A percentile compares a stretch with the other conserved stretches of the same genome.
Evolutionary conservation across 1,140 invertebrate genomes (phyloP).

Genomic region (Pogonomyrmex barbatus): DNA sequence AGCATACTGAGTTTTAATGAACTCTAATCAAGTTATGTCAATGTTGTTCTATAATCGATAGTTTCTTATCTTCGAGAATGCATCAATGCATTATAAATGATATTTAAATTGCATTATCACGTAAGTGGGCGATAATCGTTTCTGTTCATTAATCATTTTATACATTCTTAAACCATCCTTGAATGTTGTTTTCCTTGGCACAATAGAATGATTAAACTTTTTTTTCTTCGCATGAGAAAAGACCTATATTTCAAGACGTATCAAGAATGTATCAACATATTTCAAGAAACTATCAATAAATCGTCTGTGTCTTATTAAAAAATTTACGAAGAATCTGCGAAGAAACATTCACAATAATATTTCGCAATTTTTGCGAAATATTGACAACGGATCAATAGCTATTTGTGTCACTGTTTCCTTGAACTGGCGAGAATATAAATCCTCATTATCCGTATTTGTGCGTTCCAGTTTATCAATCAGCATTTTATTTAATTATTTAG

Average conservation of each 20-base stretch:
- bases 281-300: constrained; percentile 21
- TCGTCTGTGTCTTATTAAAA: constrained; percentile 23
- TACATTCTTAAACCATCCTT: neutral
- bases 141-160: neutral
- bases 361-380: constrained; percentile 32
- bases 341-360: constrained; percentile 5
- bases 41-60: constrained; percentile 3
- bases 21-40: neutral
- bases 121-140: constrained; percentile 1
- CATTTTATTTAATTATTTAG: constrained; percentile 78
- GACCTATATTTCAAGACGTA: too few relatives aligned
- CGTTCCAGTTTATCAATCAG: neutral
- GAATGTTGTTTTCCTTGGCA: constrained; percentile 47
- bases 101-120: constrained; percentile 2
- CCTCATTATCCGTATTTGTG: neutral
- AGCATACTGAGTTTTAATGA: neutral
- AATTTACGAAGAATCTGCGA: neutral
- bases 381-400: neutral
- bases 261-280: neutral
- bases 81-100: neutral
- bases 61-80: neutral
- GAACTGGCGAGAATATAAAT: neutral
- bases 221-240: neutral
- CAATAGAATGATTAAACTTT: neutral
- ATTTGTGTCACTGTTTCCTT: constrained; percentile 14